Conservation (phyloP, 2,888 invertebrate species). For the Druceiella hillmani region DNA sequence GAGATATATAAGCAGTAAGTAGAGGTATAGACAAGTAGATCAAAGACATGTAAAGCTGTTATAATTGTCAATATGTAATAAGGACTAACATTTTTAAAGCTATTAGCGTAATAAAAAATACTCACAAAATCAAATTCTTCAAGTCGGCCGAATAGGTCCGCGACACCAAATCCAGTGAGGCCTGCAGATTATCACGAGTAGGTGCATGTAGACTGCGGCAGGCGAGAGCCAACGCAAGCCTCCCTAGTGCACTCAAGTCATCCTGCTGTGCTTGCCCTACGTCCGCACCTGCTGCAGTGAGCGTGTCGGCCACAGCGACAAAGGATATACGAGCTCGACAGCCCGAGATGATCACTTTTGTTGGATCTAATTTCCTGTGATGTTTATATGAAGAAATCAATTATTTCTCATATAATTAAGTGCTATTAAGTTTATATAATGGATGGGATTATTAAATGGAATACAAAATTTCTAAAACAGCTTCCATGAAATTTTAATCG, state of each 20-base stretch:
- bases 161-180: slow-evolving; percentile 84
- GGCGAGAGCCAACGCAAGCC: slow-evolving; percentile 86
- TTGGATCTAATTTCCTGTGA: slow-evolving; percentile 78
- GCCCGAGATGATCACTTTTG: slow-evolving; percentile 81
- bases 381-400: slow-evolving; percentile 8
- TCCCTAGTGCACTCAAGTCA: slow-evolving; percentile 87
- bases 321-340: slow-evolving; percentile 63
- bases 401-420: slow-evolving; percentile 5
- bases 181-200: slow-evolving; percentile 79
- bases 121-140: slow-evolving; percentile 88
- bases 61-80: too few relatives aligned
- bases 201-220: slow-evolving; percentile 87
- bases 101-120: too few relatives aligned
- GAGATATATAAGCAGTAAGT: too few relatives aligned
- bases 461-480: too few relatives aligned
- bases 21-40: too few relatives aligned
- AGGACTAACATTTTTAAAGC: too few relatives aligned
- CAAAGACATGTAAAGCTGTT: too few relatives aligned
- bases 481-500: too few relatives aligned
- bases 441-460: too few relatives aligned
- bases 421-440: too few relatives aligned
- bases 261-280: slow-evolving; percentile 77
- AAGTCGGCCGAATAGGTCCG: slow-evolving; percentile 91
- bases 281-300: too few relatives aligned
- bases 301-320: slow-evolving; percentile 38